Conservation (phyloP, 1,140 invertebrate species). For the Zaprionus davidi region DNA sequence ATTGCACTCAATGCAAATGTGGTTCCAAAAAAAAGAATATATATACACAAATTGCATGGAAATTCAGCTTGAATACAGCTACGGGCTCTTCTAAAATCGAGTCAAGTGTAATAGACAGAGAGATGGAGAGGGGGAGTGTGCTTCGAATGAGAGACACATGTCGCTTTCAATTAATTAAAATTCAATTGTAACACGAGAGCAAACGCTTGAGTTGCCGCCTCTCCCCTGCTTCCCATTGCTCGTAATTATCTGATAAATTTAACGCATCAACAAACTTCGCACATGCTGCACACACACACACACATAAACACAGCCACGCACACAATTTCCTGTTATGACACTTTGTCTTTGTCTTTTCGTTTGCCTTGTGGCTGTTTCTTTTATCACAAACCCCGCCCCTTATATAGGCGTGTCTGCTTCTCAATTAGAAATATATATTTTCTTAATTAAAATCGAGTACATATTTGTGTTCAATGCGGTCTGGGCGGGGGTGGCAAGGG, state of each 20-base stretch:
- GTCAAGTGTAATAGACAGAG: background rate
- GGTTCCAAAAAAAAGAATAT: background rate
- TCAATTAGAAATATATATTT: slow-evolving; percentile 27
- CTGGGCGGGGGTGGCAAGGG: background rate
- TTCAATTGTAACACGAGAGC: slow-evolving; percentile 17
- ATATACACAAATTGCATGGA: background rate
- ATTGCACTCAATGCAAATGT: slow-evolving; percentile 23
- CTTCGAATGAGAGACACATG: background rate
- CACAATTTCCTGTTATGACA: slow-evolving; percentile 33
- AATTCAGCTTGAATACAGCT: background rate
- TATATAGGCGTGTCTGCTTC: slow-evolving; percentile 1
- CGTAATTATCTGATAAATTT: slow-evolving; percentile 3
- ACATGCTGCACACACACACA: slow-evolving; percentile 26
- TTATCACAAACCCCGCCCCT: slow-evolving; percentile 6
- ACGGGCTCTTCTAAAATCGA: background rate
- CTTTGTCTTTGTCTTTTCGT: slow-evolving; percentile 28
- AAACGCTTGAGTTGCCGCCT: background rate
- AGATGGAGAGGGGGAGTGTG: background rate
- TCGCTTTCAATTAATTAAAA: slow-evolving; percentile 9
- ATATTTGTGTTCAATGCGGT: slow-evolving; percentile 3
- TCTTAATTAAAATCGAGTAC: slow-evolving; percentile 51
- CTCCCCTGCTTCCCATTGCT: background rate
- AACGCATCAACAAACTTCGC: slow-evolving; percentile 27
- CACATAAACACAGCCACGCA: background rate
- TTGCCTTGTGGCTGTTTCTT: slow-evolving; percentile 32